Base-by-base conservation (phyloP, 37 sponge, comb jelly and placozoan genomes). In the Dysidea cf. avara region DNA sequence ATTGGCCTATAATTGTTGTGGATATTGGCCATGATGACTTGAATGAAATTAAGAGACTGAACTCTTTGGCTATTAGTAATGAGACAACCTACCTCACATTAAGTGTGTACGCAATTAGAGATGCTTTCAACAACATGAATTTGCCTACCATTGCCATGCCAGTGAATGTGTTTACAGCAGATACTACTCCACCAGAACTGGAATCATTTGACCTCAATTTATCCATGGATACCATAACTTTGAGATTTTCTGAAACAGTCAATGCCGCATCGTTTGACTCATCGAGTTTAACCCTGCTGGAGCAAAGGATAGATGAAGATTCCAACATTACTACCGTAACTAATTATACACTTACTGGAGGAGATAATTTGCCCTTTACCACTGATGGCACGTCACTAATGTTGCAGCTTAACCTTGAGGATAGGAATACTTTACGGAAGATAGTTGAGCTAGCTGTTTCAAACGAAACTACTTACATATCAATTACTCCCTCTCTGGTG, bases 191-290 rank as follows among this genome's bases (percentile, higher is more conserved):
- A n/a, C 95, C 95, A 39, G 52, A 49, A n/a, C 78, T 94, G 6
- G 49, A 86, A 22, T 69, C 72, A 9, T 94, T 84, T 69, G 80
- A 83, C 35, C 64, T 94, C 26, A 67, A 88, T 56, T 64, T 90
- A 30, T 78, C 83, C 7, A 39, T 71, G 26, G 90, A 88, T 56
- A 76, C 78, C 3, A 63, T 94, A 13, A 82, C 80, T n/a, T 67
- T 90, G 5, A 68, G 61, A 0, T 94, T 94, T 63, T 74, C 81
- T 38, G 95, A 94, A 61, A 90, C 91, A 11, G 88, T 94, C 0
- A 75, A 87, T 78, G 84, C 70, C 0, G 18, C 16, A n/a, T 74
- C 91, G 3, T 59, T 94, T 28, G 61, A 78, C 39, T 65, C 85
- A 18, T 64, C 71, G 17, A 69, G 79, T 18, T 54, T 87, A 26